Evolutionary conservation across 2,113 vertebrate genomes (phyloP).

Genomic region (Caloenas nicobarica): DNA sequence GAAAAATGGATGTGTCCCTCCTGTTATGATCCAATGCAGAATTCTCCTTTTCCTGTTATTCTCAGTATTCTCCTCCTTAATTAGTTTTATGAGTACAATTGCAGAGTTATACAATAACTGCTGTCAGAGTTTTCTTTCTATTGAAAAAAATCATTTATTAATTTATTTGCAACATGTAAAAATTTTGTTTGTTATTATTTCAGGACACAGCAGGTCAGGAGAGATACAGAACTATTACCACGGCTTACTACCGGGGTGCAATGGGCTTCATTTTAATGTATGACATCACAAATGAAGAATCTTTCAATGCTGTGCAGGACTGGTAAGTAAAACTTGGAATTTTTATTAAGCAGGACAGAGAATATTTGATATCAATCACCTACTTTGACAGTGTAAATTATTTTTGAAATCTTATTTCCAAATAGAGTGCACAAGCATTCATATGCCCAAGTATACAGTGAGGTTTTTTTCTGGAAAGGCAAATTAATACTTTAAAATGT

Average conservation of each 20-base stretch:
- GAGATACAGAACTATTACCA: constrained; percentile 89
- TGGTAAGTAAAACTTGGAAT: constrained; percentile 77
- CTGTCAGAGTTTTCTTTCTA: not conserved
- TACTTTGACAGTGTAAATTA: not conserved
- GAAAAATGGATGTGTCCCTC: not conserved
- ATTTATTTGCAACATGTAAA: not conserved
- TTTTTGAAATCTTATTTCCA: not conserved
- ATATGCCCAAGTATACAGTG: not conserved
- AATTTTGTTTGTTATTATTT: not conserved
- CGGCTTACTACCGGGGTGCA: constrained; percentile 88
- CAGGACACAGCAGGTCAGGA: constrained; percentile 91
- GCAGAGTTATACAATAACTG: not conserved
- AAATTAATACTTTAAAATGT: not conserved
- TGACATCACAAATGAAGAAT: constrained; percentile 90
- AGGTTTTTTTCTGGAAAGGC: not conserved
- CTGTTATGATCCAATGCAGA: not conserved
- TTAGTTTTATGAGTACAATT: not conserved
- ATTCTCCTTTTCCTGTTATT: not conserved
- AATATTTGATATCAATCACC: not conserved
- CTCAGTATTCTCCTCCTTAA: not conserved
- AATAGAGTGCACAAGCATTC: not conserved
- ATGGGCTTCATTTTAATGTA: constrained; percentile 94
- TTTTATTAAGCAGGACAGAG: not conserved
- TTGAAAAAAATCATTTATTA: not conserved
- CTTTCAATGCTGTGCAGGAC: constrained; percentile 88